Base-by-base conservation (phyloP, 2,888 invertebrate species). In the Parthenolecanium corni region DNA sequence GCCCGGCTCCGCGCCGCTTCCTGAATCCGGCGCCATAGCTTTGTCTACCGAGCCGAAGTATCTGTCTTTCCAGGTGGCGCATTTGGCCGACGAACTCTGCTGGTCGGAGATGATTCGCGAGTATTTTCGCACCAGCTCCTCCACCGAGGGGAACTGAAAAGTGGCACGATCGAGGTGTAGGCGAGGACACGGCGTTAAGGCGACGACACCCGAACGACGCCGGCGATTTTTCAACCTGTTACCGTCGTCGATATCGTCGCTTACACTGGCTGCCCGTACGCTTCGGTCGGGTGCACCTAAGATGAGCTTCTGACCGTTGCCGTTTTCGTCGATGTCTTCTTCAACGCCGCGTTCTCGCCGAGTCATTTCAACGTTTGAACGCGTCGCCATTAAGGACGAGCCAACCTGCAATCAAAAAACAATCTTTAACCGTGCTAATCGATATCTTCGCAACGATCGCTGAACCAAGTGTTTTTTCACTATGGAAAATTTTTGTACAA, bases 71-170 rank as follows among this genome's bases (percentile, higher is more conserved):
- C 31, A 31, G 49, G 20, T 5, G 21, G 14, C 20, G 20, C 49
- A 14, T 44, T 36, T 24, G 23, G 11, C 40, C 62, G 49, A 53
- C 42, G 49, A n/a, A 44, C 47, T 64, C 42, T 65, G 54, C 21
- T 62, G 61, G 31, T 65, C 62, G 62, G 63, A 62, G 52, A 66
- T 66, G 25, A 66, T 47, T 62, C 42, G 36, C 47, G 66, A 64
- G 51, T 66, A 66, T 46, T 65, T 65, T 24, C 64, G 53, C 4
- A 66, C 57, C 24, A 66, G 64, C 5, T 64, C 49, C n/a, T 65
- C 51, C 11, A 66, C 66, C 46, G 64, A 66, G 42, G 66, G 66
- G 49, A 66, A 66, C 36, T 62, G 51, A 20, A 62, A 18, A 42
- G 36, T 51, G 42, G 51, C 38, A 24, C 51, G 36, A 18, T 51